These are phyloP conservation scores for Cyclina sinensis DNA, from an alignment of 1,140 invertebrate genomes.

Conservation along the genomic window DNA sequence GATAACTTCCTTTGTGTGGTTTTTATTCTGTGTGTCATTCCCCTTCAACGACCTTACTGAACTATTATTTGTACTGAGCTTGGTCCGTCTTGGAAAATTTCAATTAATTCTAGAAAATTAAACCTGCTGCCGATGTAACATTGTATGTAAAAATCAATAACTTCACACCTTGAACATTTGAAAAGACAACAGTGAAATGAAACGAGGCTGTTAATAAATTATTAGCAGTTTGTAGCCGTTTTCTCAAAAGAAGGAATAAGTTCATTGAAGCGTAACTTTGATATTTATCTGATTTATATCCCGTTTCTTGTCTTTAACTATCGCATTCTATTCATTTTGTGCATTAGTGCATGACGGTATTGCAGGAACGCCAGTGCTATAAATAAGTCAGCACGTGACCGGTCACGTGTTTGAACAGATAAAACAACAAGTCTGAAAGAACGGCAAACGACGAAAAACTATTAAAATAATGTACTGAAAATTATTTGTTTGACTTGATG, in stretches of 20 bases:
- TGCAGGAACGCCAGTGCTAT: not conserved
- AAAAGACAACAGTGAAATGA: not conserved
- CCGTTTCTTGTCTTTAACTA: constrained; percentile 2
- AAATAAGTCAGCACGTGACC: not conserved
- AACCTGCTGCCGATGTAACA: not conserved
- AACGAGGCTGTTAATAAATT: constrained; percentile 11
- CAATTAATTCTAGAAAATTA: constrained; percentile 3
- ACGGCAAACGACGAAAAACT: constrained; percentile 2
- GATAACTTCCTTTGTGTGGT: too few relatives aligned
- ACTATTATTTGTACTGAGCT: not conserved
- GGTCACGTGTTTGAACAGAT: not conserved
- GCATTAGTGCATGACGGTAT: constrained; percentile 1
- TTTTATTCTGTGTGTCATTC: too few relatives aligned
- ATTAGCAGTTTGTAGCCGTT: not conserved
- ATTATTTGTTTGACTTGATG: not conserved
- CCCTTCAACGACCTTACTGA: too few relatives aligned
- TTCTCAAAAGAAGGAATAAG: not conserved
- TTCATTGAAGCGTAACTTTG: not conserved
- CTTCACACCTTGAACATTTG: constrained; percentile 13
- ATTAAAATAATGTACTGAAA: not conserved
- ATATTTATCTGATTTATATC: constrained; percentile 41
- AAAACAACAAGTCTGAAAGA: constrained; percentile 15
- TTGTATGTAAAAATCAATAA: not conserved
- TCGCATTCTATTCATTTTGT: not conserved
- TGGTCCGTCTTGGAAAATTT: not conserved